phyloP scores from a whole-genome alignment of 2,797 vertebrate species.

The Vultur gryphus region DNA sequence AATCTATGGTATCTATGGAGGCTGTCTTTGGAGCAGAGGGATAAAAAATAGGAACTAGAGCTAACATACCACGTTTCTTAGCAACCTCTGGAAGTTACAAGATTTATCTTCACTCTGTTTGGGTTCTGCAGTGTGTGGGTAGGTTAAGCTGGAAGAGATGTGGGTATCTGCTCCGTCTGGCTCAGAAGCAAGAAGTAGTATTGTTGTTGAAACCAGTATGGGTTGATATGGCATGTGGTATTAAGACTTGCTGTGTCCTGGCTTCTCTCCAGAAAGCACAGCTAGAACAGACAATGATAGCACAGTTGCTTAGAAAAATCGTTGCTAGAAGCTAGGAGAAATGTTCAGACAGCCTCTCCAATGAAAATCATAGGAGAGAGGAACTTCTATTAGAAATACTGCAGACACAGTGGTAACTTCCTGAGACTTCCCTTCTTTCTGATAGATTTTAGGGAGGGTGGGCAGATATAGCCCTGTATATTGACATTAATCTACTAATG shows the following conservation, averaged over 20 bases:
- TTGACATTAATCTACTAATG: background rate
- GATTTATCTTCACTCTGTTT: background rate
- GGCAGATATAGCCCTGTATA: background rate
- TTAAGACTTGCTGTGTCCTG: conserved; percentile 9
- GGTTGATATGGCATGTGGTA: background rate
- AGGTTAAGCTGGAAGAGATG: background rate
- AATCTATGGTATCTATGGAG: background rate
- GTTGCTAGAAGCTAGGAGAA: background rate
- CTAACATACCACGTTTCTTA: background rate
- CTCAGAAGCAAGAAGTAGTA: background rate
- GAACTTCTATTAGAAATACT: background rate
- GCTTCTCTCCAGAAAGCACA: conserved; percentile 15
- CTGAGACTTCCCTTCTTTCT: background rate
- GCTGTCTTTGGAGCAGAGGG: background rate
- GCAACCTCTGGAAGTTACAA: background rate
- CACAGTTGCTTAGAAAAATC: background rate
- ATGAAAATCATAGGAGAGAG: background rate
- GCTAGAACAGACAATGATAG: background rate
- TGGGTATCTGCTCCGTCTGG: background rate
- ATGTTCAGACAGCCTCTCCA: background rate
- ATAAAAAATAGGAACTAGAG: background rate
- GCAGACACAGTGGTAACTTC: background rate
- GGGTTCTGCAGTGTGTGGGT: background rate
- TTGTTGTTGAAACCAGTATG: background rate
- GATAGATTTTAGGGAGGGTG: background rate